Percentiles rank a stretch among this genome's conserved stretches.
Conservation (phyloP, 1,140 invertebrate species). For the Brachionus manjavacas region DNA sequence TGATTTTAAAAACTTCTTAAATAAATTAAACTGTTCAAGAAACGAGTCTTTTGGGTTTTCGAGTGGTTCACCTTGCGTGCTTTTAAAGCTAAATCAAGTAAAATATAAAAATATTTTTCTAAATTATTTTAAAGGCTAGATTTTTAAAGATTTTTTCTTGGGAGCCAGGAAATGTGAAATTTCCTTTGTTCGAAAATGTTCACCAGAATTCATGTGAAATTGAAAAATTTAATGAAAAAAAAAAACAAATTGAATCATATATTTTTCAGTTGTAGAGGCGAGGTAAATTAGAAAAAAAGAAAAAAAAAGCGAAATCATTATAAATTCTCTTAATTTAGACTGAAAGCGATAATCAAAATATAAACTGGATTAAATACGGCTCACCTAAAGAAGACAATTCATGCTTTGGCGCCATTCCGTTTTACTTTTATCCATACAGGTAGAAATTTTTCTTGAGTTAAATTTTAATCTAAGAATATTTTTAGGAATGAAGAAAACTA, state of each 20-base stretch:
- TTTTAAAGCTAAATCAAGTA: constrained; percentile 4
- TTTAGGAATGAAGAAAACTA: background rate
- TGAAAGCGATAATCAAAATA: background rate
- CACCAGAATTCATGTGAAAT: background rate
- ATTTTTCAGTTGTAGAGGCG: background rate
- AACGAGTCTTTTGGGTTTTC: background rate
- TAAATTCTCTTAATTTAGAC: background rate
- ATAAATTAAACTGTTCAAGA: background rate
- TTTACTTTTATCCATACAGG: background rate
- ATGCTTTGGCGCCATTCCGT: background rate
- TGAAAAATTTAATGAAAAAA: background rate
- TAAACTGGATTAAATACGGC: background rate
- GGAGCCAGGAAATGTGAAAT: background rate
- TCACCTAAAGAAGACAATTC: background rate
- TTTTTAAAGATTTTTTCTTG: background rate
- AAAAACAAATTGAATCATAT: background rate
- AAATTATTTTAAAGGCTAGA: background rate
- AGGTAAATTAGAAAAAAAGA: background rate
- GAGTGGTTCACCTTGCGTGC: background rate
- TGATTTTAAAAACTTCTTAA: background rate
- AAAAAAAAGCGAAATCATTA: no score
- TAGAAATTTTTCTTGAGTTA: background rate
- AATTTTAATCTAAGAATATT: background rate
- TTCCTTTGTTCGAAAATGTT: background rate
- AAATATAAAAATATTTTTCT: background rate